Conservation (phyloP, 1,140 invertebrate genomes). For the Hyposmocoma kahamanoa region DNA sequence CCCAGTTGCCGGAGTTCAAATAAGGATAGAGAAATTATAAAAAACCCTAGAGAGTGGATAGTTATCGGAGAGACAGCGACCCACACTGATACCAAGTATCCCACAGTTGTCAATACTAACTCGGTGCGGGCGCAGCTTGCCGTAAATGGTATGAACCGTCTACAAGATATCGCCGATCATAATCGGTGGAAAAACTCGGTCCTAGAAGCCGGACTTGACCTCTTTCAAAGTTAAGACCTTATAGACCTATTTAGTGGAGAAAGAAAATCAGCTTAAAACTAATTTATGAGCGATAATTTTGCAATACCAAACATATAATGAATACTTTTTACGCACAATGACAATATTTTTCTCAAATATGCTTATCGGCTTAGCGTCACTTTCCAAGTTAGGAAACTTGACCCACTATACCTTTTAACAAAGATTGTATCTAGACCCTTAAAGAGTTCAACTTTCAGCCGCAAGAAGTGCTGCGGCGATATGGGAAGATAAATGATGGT, state of each 20-base stretch:
- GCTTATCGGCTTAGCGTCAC: neutral
- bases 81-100: conserved; percentile 48
- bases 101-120: conserved; percentile 64
- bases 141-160: conserved; percentile 55
- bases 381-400: neutral
- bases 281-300: too few relatives aligned
- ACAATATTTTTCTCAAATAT: conserved; percentile 1
- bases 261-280: too few relatives aligned
- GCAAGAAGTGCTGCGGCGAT: conserved; percentile 37
- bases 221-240: conserved; percentile 33
- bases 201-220: conserved; percentile 61
- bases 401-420: conserved; percentile 1
- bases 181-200: conserved; percentile 59
- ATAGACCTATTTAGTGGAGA: too few relatives aligned
- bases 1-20: conserved; percentile 12
- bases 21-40: conserved; percentile 48
- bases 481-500: conserved; percentile 45
- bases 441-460: conserved; percentile 42
- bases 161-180: conserved; percentile 49
- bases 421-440: conserved; percentile 18
- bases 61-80: conserved; percentile 40
- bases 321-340: neutral
- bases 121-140: conserved; percentile 45
- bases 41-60: conserved; percentile 50
- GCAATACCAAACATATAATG: too few relatives aligned